Conservation (phyloP, 2,888 invertebrate species). For the Drosophila cognata region DNA sequence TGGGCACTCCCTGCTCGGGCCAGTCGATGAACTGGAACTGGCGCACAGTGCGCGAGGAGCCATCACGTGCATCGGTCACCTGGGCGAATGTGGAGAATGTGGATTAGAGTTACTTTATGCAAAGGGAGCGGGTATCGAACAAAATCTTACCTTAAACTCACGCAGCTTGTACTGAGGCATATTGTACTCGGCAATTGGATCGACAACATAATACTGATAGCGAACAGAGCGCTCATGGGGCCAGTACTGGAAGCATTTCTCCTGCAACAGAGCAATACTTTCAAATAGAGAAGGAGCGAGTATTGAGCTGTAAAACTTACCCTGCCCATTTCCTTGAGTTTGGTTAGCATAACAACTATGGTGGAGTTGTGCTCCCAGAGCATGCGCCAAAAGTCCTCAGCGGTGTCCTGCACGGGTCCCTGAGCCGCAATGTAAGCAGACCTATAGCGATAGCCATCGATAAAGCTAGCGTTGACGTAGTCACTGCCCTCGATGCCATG, state of each 20-base stretch:
- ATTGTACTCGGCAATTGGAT: slow-evolving; percentile 99
- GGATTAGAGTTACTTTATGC: too few species aligned
- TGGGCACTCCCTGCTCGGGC: slow-evolving; percentile 98
- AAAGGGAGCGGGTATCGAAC: background rate
- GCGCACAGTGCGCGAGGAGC: slow-evolving; percentile 96
- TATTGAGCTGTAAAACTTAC: slow-evolving; percentile 86
- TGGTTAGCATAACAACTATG: slow-evolving; percentile 99
- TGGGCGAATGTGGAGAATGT: slow-evolving; percentile 58
- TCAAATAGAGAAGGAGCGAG: background rate
- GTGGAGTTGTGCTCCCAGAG: slow-evolving; percentile 99
- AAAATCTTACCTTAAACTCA: slow-evolving; percentile 93
- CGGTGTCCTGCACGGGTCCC: slow-evolving; percentile 98
- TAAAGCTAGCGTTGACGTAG: slow-evolving; percentile 99
- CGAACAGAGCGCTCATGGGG: slow-evolving; percentile 98
- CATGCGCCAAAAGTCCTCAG: slow-evolving; percentile 99
- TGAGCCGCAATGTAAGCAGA: slow-evolving; percentile 99
- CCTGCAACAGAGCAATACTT: slow-evolving; percentile 87
- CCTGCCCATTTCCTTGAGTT: slow-evolving; percentile 98
- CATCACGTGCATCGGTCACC: slow-evolving; percentile 98
- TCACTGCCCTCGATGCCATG: slow-evolving; percentile 97
- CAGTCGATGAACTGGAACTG: slow-evolving; percentile 99
- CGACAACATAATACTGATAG: slow-evolving; percentile 99
- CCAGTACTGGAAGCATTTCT: slow-evolving; percentile 99
- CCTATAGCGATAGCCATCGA: slow-evolving; percentile 97
- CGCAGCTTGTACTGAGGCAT: slow-evolving; percentile 99